Evolutionary conservation across 2,797 vertebrate genomes (phyloP), one percentile per base, ranked within the genome.

Genomic region (Erethizon dorsatum): DNA sequence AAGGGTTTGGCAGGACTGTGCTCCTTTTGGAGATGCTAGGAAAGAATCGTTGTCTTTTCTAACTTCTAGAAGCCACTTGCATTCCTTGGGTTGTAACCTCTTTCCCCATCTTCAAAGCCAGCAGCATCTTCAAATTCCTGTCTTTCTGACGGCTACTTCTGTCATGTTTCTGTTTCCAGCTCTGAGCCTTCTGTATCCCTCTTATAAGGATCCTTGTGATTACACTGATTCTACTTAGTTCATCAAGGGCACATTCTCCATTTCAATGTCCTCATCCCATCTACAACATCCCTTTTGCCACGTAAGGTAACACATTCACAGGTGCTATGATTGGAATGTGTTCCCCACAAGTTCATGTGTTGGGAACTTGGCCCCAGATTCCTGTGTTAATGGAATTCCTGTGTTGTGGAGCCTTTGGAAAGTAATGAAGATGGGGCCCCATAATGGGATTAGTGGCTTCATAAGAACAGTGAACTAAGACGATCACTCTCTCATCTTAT

Each of bases 61-160:
- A 59, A 54, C 22, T 57, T 88, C 65, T 37, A 54, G 26, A 90
- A 14, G 5, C 52, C 22, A 37, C n/a, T 18, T 65, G 24, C 17
- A 5, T 61, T 67, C 86, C 59, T 45, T n/a, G 41, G 45, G 8
- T n/a, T 41, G 28, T 47, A 47, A 13, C 57, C 45, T 50, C 50
- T 86, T 82, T 67, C 54, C 88, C 5, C n/a, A 63, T 17, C 37
- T 90, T 73, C 65, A 63, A 95, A 87, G 75, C 63, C 57, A 47
- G 57, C 20, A 52, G 24, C 54, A 84, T 14, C 3, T 31, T 59
- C 59, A 71, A 28, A 89, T 69, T 28, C 54, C 31, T 22, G 10
- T 52, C 45, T 47, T 77, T 83, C 57, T 87, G 52, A 83, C 41
- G 47, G 20, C 37, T 26, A 31, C 54, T 85, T 75, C 52, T 28